Conservation (phyloP, 2,888 invertebrate genomes). For the Oscheius sp. region DNA sequence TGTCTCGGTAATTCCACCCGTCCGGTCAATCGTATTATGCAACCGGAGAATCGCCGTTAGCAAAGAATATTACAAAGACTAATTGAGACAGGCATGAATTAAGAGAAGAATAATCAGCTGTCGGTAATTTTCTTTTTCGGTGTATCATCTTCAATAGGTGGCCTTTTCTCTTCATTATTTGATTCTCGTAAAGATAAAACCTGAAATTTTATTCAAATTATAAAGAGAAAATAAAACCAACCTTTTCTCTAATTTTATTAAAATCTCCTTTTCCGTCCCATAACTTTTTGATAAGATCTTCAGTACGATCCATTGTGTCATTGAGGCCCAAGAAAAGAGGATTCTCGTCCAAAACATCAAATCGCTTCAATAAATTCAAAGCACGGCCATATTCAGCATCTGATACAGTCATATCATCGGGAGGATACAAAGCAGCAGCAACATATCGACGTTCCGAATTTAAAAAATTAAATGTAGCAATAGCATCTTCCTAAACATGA, state of each 20-base stretch:
- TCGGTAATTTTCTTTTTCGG: conserved; percentile 14
- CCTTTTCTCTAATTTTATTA: conserved; percentile 13
- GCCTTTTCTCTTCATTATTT: background rate
- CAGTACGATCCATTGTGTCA: conserved; percentile 46
- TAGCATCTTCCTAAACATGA: conserved; percentile 81
- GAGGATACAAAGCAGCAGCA: conserved; percentile 78
- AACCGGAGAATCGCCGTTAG: conserved; percentile 5
- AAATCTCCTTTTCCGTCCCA: conserved; percentile 50
- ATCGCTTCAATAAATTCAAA: conserved; percentile 58
- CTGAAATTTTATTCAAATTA: background rate
- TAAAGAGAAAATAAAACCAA: background rate
- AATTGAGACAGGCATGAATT: background rate
- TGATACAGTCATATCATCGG: conserved; percentile 70
- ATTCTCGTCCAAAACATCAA: conserved; percentile 63
- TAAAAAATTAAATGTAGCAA: conserved; percentile 90
- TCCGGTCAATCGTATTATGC: conserved; percentile 34
- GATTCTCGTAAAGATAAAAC: background rate
- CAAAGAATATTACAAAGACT: conserved; percentile 14
- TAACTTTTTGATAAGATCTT: conserved; percentile 55
- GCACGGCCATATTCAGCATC: conserved; percentile 63
- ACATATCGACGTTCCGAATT: conserved; percentile 84
- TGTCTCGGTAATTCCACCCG: conserved; percentile 27
- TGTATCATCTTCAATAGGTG: background rate
- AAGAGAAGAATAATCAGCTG: background rate
- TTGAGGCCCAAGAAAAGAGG: conserved; percentile 53